phyloP scores from a whole-genome alignment of 2,113 vertebrate species.

The Paramisgurnus dabryanus region DNA sequence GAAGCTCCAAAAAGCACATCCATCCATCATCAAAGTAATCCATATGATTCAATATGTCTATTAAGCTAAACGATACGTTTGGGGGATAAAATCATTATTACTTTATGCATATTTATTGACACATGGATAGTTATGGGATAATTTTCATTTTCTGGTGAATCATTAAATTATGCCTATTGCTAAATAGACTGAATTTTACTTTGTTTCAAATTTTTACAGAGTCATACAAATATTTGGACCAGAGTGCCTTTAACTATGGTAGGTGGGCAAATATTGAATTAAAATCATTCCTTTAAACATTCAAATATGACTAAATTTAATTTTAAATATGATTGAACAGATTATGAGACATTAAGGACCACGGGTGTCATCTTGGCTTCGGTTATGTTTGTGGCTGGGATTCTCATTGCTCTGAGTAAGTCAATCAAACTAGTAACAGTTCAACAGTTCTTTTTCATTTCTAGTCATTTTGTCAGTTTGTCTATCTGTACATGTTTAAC shows the following conservation, averaged over 20 bases:
- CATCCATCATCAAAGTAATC: too few species aligned
- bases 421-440: conserved; percentile 37
- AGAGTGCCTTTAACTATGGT: conserved; percentile 78
- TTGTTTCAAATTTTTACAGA: conserved; percentile 58
- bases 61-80: too few species aligned
- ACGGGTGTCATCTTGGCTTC: conserved; percentile 84
- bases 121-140: too few species aligned
- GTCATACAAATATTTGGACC: conserved; percentile 59
- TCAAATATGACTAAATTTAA: background rate
- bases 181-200: background rate
- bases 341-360: conserved; percentile 84
- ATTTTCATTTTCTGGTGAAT: too few species aligned
- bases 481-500: background rate
- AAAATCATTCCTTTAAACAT: background rate
- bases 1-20: too few species aligned
- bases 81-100: too few species aligned
- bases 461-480: background rate
- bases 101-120: too few species aligned
- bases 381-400: conserved; percentile 84
- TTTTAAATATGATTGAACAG: background rate
- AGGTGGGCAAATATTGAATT: conserved; percentile 40
- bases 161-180: background rate
- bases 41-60: too few species aligned
- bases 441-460: too few species aligned
- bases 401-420: conserved; percentile 87